These are phyloP conservation scores for Harpagifer antarcticus DNA, from an alignment of 2,797 vertebrate species.

Conservation along the genomic window DNA sequence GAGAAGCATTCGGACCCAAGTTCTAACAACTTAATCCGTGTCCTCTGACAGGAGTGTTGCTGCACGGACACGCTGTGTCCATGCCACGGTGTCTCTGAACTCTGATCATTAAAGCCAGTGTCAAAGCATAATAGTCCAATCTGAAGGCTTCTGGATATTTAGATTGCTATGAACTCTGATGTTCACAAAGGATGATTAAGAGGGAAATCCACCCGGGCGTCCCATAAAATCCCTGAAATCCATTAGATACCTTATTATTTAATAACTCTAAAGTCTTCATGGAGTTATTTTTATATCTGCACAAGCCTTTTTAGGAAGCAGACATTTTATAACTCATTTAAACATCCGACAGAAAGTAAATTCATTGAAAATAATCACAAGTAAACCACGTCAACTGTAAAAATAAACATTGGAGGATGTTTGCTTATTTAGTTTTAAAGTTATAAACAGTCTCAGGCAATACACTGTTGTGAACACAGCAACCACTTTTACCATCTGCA, in stretches of 20 bases:
- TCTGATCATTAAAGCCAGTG: slow-evolving; percentile 48
- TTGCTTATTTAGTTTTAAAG: slow-evolving; percentile 10
- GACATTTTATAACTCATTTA: background rate
- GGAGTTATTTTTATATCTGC: background rate
- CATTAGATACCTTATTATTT: background rate
- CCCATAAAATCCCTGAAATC: background rate
- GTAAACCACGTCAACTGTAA: background rate
- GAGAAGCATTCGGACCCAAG: too few species aligned
- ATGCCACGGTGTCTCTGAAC: slow-evolving; percentile 39
- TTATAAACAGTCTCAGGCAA: background rate
- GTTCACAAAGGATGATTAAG: slow-evolving; percentile 15
- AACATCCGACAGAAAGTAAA: background rate
- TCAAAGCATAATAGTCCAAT: slow-evolving; percentile 22
- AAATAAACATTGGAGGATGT: background rate
- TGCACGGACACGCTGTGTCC: slow-evolving; percentile 20
- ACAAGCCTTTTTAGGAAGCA: background rate
- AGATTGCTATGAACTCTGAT: slow-evolving; percentile 25
- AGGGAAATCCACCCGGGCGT: background rate
- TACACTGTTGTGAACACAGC: background rate
- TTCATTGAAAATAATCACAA: background rate
- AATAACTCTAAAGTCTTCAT: background rate
- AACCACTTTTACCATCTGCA: background rate
- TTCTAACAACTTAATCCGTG: slow-evolving; percentile 67
- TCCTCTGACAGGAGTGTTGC: slow-evolving; percentile 49
- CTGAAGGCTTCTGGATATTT: slow-evolving; percentile 6